Percentiles rank a stretch among this genome's conserved stretches.
These are phyloP conservation scores for Scaptomyza polygonia DNA, from an alignment of 2,888 invertebrate species.

Conservation along the genomic window DNA sequence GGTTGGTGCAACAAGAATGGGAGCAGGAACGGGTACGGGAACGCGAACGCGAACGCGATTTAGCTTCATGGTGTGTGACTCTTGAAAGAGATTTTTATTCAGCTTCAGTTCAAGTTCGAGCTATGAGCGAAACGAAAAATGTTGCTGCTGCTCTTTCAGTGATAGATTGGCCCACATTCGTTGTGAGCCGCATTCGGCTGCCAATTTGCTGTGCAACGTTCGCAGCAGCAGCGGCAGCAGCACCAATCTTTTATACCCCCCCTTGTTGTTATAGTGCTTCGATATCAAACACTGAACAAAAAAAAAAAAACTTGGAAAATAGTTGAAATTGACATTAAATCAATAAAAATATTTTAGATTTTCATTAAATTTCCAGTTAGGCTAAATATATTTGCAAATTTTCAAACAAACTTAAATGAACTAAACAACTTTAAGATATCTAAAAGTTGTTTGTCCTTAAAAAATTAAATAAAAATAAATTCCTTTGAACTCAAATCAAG, in stretches of 20 bases:
- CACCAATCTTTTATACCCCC: neutral
- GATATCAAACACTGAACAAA: constrained; percentile 2
- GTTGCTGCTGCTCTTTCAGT: constrained; percentile 47
- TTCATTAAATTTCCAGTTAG: too few relatives aligned
- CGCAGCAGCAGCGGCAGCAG: constrained; percentile 9
- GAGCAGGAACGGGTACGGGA: constrained; percentile 29
- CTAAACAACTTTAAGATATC: too few relatives aligned
- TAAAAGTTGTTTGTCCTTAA: too few relatives aligned
- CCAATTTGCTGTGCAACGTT: constrained; percentile 50
- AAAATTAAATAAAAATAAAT: too few relatives aligned
- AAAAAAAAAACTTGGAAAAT: too few relatives aligned
- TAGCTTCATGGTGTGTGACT: constrained; percentile 63
- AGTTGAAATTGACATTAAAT: too few relatives aligned
- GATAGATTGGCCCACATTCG: constrained; percentile 80
- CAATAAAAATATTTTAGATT: too few relatives aligned
- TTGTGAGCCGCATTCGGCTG: constrained; percentile 53
- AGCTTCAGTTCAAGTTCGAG: constrained; percentile 15
- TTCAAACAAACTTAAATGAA: too few relatives aligned
- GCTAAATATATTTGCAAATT: too few relatives aligned
- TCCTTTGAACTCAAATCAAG: too few relatives aligned
- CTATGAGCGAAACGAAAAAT: constrained; percentile 12
- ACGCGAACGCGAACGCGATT: constrained; percentile 28
- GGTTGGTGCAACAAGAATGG: constrained; percentile 34
- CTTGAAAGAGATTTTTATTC: constrained; percentile 50
- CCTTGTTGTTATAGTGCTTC: neutral